phyloP scores from a whole-genome alignment of 2,797 vertebrate species.

The Gobio occitaniae region DNA sequence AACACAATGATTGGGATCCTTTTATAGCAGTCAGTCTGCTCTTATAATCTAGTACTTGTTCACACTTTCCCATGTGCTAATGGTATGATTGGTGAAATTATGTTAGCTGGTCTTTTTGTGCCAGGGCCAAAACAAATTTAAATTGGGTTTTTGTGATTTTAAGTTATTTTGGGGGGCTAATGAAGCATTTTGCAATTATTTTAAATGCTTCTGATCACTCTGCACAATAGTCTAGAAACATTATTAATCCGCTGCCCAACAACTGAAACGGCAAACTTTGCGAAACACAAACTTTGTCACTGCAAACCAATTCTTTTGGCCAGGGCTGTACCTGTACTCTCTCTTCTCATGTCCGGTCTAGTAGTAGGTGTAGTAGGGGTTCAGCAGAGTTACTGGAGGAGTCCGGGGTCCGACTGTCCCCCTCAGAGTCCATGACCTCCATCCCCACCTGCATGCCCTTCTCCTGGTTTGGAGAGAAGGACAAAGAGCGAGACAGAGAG shows the following conservation, averaged over 20 bases:
- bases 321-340: background rate
- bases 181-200: no score
- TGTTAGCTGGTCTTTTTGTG: no score
- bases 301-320: no score
- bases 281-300: background rate
- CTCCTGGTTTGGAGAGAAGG: constrained; percentile 91
- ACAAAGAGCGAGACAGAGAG: constrained; percentile 85
- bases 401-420: constrained; percentile 85
- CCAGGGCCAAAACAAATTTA: no score
- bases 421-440: constrained; percentile 89
- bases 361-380: constrained; percentile 72
- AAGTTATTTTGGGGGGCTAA: no score
- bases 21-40: background rate
- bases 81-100: background rate
- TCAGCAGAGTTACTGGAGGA: constrained; percentile 90
- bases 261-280: background rate
- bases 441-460: constrained; percentile 95
- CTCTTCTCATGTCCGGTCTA: constrained; percentile 1
- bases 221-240: background rate
- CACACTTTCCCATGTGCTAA: background rate
- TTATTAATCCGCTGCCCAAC: background rate
- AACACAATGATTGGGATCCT: background rate
- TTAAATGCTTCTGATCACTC: background rate
- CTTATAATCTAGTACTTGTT: background rate
- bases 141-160: no score